Conservation (phyloP, 2,113 vertebrate genomes). For the Nycticorax nycticorax region DNA sequence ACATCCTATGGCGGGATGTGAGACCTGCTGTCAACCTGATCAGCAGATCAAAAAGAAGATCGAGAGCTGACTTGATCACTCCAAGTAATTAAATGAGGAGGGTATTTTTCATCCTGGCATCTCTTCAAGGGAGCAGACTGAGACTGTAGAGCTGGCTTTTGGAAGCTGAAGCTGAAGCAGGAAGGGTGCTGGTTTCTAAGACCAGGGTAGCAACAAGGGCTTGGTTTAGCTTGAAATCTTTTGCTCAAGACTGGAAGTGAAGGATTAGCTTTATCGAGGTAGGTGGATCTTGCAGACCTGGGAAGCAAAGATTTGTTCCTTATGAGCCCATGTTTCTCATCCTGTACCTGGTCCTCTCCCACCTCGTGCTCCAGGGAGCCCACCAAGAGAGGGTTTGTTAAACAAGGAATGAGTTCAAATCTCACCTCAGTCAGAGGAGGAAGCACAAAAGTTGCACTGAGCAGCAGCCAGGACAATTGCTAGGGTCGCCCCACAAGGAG, state of each 20-base stretch:
- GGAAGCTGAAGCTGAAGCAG: neutral
- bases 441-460: neutral
- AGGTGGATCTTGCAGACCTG: neutral
- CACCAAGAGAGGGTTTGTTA: neutral
- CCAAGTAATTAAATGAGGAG: neutral
- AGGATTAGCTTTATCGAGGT: neutral
- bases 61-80: neutral
- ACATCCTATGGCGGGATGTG: neutral
- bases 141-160: neutral
- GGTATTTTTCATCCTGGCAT: neutral
- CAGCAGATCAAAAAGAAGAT: neutral
- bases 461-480: neutral
- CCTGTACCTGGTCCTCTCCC: neutral
- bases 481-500: neutral
- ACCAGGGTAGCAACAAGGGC: neutral
- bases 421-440: neutral
- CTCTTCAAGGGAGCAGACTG: neutral
- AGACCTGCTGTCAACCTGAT: neutral
- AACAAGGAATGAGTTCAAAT: neutral
- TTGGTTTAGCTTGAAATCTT: neutral
- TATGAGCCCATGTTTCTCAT: neutral
- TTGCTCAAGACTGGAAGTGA: neutral
- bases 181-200: neutral
- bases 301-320: neutral
- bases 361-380: neutral